A percentile compares a stretch with the other conserved stretches of the same genome.
These are phyloP conservation scores for Euspilapteryx auroguttella DNA, from an alignment of 2,888 invertebrate genomes.

Conservation along the genomic window DNA sequence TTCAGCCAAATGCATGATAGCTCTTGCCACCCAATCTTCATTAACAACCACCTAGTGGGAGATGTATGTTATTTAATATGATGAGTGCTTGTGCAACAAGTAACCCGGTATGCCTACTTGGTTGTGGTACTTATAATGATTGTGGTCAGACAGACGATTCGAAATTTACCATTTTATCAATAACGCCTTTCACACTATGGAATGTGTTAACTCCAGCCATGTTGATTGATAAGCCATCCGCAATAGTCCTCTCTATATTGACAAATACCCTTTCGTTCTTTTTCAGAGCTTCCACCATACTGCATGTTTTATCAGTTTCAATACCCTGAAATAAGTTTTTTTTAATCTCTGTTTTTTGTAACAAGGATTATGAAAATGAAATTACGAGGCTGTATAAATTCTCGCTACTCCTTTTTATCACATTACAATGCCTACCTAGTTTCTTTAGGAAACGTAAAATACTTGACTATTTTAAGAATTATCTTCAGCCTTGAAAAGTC, in stretches of 20 bases:
- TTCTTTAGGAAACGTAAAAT: no score
- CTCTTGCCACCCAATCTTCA: conserved; percentile 82
- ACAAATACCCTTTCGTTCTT: conserved; percentile 73
- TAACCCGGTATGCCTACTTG: no score
- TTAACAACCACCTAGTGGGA: conserved; percentile 75
- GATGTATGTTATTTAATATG: no score
- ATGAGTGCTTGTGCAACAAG: no score
- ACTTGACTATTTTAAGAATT: no score
- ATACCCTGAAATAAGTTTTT: conserved; percentile 22
- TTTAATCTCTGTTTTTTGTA: neutral
- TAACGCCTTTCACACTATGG: conserved; percentile 28
- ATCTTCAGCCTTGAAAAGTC: no score
- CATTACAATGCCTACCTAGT: no score
- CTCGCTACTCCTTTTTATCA: no score
- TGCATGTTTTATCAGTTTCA: conserved; percentile 35
- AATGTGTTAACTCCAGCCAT: conserved; percentile 43
- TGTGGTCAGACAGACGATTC: no score
- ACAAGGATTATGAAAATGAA: no score
- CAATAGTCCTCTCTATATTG: conserved; percentile 69
- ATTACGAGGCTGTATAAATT: no score
- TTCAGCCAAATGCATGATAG: conserved; percentile 77
- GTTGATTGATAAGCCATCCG: conserved; percentile 71
- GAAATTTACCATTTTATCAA: conserved; percentile 56
- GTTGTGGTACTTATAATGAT: no score
- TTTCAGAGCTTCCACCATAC: conserved; percentile 47